Percentiles rank a stretch among this genome's conserved stretches.
These are phyloP conservation scores for Caenorhabditis afra DNA, from an alignment of 2,888 invertebrate species.

Conservation along the genomic window DNA sequence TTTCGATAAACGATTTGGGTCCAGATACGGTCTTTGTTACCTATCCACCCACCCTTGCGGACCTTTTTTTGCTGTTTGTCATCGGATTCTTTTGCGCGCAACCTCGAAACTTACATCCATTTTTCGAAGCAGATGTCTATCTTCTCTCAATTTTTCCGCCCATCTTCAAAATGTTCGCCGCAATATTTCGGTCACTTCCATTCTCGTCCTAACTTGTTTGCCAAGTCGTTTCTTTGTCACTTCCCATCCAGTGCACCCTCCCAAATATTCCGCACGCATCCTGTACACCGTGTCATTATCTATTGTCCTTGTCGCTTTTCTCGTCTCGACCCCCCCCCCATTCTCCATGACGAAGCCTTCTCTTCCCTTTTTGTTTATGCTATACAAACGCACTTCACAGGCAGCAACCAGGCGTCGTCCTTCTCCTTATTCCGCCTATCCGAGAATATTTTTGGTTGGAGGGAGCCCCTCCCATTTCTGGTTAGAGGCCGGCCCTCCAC, in stretches of 20 bases:
- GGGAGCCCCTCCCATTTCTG: conserved; percentile 19
- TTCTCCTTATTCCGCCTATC: conserved; percentile 9
- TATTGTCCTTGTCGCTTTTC: background rate
- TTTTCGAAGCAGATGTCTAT: conserved; percentile 34
- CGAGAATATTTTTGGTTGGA: conserved; percentile 21
- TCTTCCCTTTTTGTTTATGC: conserved; percentile 35
- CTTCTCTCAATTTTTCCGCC: conserved; percentile 17
- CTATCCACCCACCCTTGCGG: too few species aligned
- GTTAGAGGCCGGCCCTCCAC: conserved; percentile 34
- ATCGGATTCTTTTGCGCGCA: conserved; percentile 20
- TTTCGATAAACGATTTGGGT: conserved; percentile 36
- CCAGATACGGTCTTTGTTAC: too few species aligned
- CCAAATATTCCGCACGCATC: too few species aligned
- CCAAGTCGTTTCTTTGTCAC: conserved; percentile 20
- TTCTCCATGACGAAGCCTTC: conserved; percentile 36
- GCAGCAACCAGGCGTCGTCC: background rate
- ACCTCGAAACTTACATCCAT: conserved; percentile 25
- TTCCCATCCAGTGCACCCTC: background rate
- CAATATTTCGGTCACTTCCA: conserved; percentile 45
- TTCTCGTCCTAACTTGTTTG: background rate
- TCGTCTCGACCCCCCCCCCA: background rate
- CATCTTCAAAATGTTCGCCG: conserved; percentile 2
- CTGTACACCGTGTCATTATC: too few species aligned
- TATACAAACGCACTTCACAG: conserved; percentile 35
- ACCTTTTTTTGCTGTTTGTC: conserved; percentile 39